These are phyloP conservation scores for Sthenelais limicola DNA, from an alignment of 2,888 invertebrate species.

Conservation along the genomic window DNA sequence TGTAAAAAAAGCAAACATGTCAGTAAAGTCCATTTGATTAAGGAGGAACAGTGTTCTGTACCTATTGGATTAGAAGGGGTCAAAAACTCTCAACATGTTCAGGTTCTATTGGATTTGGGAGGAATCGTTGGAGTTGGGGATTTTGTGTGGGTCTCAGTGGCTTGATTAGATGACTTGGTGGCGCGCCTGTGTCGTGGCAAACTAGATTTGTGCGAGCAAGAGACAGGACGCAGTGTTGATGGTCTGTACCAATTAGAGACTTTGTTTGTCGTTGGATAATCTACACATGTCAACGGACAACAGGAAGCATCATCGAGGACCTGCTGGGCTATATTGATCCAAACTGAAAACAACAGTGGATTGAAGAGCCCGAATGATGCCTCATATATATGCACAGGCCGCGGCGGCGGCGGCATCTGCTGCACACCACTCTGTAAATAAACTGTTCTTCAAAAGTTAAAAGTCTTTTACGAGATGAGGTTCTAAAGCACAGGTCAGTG, in stretches of 20 bases:
- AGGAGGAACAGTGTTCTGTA: slow-evolving; percentile 18
- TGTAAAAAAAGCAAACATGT: slow-evolving; percentile 35
- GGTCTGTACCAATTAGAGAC: slow-evolving; percentile 29
- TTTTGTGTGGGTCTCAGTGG: background rate
- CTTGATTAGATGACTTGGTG: slow-evolving; percentile 24
- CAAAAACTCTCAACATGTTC: slow-evolving; percentile 37
- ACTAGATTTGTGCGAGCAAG: slow-evolving; percentile 27
- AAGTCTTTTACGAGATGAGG: too few species aligned
- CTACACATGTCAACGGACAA: too few species aligned
- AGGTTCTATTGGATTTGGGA: slow-evolving; percentile 26
- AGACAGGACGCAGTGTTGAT: slow-evolving; percentile 21
- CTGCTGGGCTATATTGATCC: too few species aligned
- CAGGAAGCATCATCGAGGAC: too few species aligned
- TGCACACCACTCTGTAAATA: too few species aligned
- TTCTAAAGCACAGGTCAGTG: too few species aligned
- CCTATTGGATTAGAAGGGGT: slow-evolving; percentile 34
- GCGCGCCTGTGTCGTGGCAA: slow-evolving; percentile 9
- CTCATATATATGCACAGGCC: too few species aligned
- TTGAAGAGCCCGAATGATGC: too few species aligned
- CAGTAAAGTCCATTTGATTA: slow-evolving; percentile 39
- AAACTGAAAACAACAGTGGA: too few species aligned
- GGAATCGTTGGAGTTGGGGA: too few species aligned
- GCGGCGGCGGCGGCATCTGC: too few species aligned
- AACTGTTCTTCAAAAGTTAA: too few species aligned
- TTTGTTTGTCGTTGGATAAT: slow-evolving; percentile 22